phyloP scores from a whole-genome alignment of 2,113 vertebrate species.

The Sclerurus mexicanus region DNA sequence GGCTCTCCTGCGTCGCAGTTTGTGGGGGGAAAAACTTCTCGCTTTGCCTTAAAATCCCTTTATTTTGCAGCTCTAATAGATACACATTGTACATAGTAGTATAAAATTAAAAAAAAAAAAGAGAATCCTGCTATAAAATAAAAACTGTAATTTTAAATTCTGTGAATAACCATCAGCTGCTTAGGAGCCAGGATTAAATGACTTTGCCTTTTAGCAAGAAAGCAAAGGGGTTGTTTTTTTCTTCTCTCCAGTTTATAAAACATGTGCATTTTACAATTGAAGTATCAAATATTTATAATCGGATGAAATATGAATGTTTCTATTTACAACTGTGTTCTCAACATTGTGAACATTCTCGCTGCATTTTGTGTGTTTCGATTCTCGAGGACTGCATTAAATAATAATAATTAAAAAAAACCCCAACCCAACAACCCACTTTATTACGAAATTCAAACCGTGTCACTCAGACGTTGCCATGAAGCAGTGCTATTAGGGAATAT shows the following conservation, averaged over 20 bases:
- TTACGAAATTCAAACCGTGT: constrained; percentile 36
- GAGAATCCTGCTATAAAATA: constrained; percentile 30
- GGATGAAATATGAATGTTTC: constrained; percentile 79
- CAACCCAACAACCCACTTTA: constrained; percentile 17
- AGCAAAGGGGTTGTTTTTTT: constrained; percentile 15
- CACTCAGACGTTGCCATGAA: not conserved
- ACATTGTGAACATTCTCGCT: constrained; percentile 72
- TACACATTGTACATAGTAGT: constrained; percentile 56
- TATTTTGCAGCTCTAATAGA: constrained; percentile 54
- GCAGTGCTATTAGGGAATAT: not conserved
- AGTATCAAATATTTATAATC: constrained; percentile 79
- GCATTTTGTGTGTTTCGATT: constrained; percentile 76
- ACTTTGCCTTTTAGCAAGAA: constrained; percentile 69
- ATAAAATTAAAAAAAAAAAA: not conserved
- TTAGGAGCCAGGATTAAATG: constrained; percentile 55
- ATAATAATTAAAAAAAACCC: not conserved
- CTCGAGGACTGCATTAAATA: constrained; percentile 74
- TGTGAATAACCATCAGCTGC: constrained; percentile 71
- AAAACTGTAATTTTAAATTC: constrained; percentile 68
- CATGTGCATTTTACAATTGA: constrained; percentile 70
- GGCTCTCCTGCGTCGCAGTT: not conserved
- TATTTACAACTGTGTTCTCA: constrained; percentile 72
- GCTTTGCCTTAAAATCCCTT: constrained; percentile 80
- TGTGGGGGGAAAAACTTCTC: constrained; percentile 14
- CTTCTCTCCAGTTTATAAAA: constrained; percentile 63